Base-by-base conservation (phyloP, 1,140 invertebrate species). In the Nasonia longicornis region DNA sequence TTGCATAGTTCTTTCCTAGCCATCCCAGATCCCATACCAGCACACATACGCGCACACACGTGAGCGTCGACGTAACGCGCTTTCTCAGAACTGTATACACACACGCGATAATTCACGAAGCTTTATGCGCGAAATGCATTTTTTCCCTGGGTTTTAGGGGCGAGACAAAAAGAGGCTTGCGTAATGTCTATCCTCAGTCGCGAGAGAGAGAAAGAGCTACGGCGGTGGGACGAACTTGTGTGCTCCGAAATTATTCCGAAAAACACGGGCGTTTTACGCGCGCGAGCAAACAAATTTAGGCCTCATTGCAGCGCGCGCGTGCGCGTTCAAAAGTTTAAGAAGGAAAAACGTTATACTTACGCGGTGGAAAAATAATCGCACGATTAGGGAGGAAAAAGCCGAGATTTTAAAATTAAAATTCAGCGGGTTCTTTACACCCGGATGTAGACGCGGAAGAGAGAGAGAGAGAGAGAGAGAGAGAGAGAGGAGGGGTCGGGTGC, bases 41-140 rank as follows among this genome's bases (percentile, higher is more conserved):
- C 12, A 7, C 14, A 31, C 66, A 31, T 8, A 31, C 45, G 12
- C 22, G 31, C 22, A 67, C 52, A 63, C 14, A 52, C 29, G 29
- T 31, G n/a, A 3, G 7, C 52, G 7, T n/a, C 20, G 52, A 58
- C 52, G 52, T 58, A 58, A 58, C 82, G 84, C 84, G 81, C 83
- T 82, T 87, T 87, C 86, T 84, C 71, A 79, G 85, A 86, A 87
- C 82, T 80, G 26, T 16, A 22, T 42, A 48, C 80, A 77, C 75
- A 69, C 80, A 64, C 85, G 85, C 86, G 85, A 87, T 87, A 86
- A 87, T 87, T 86, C 86, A 87, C 81, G 82, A 79, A 85, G 86
- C 81, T 86, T 87, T 86, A 86, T 86, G 84, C 83, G 84, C 85
- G 83, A 26, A 66, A 77, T 66, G 11, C 31, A 35, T 76, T 74